Conservation (phyloP, 2,113 vertebrate species). For the Dolichotis patagonum region DNA sequence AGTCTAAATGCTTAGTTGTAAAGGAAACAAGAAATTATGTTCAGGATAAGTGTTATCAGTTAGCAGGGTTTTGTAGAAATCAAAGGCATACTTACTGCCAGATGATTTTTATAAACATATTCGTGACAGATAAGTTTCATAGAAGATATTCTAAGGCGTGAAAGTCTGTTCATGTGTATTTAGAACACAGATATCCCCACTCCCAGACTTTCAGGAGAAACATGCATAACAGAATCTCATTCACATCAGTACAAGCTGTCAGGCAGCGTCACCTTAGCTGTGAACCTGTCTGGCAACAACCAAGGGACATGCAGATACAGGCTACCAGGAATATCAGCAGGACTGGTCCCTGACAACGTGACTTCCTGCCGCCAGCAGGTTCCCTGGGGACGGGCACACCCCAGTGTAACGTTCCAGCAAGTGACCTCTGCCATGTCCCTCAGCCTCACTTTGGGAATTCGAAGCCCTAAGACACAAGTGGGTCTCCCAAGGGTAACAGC, state of each 20-base stretch:
- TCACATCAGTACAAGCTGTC: not conserved
- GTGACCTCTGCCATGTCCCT: not conserved
- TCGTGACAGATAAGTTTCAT: not conserved
- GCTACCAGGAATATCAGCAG: not conserved
- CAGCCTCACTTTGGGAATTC: not conserved
- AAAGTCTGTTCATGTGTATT: not conserved
- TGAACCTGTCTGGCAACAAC: not conserved
- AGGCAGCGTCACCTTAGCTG: not conserved
- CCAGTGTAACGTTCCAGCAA: not conserved
- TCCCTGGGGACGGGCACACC: not conserved
- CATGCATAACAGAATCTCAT: not conserved
- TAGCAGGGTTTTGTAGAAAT: slow-evolving; percentile 13
- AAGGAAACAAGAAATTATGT: not conserved
- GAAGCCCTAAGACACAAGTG: not conserved
- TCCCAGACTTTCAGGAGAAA: slow-evolving; percentile 42
- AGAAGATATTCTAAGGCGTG: not conserved
- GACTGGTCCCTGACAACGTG: not conserved
- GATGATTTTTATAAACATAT: slow-evolving; percentile 34
- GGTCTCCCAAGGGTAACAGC: not conserved
- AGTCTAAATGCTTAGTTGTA: slow-evolving; percentile 28
- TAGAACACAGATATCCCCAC: not conserved
- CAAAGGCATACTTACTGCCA: slow-evolving; percentile 42
- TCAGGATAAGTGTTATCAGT: not conserved
- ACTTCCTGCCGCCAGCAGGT: not conserved
- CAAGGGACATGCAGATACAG: not conserved